A percentile compares a stretch with the other conserved stretches of the same genome.
phyloP scores from a whole-genome alignment of 2,113 vertebrate genomes.

The Mirza zaza region DNA sequence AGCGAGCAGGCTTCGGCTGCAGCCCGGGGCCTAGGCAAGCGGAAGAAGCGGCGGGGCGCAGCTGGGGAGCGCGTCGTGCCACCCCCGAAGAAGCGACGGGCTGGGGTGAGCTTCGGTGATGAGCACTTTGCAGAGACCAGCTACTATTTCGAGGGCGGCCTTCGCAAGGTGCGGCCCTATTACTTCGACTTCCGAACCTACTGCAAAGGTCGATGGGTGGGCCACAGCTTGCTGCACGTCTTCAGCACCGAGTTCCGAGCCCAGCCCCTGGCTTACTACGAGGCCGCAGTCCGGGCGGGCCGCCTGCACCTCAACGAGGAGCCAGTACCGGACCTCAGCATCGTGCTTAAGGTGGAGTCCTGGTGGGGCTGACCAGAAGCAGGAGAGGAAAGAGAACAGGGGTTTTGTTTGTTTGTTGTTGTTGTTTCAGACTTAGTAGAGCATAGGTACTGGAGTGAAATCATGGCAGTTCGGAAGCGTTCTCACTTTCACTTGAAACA shows the following conservation, averaged over 20 bases:
- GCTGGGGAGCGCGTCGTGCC: slow-evolving; percentile 90
- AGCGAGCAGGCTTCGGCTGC: neutral
- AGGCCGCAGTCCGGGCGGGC: slow-evolving; percentile 87
- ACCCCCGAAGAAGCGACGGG: slow-evolving; percentile 91
- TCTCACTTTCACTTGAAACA: neutral
- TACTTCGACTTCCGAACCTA: slow-evolving; percentile 95
- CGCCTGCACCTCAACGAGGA: slow-evolving; percentile 93
- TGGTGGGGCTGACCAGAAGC: neutral
- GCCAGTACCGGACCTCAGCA: slow-evolving; percentile 88
- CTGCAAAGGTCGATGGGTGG: slow-evolving; percentile 98
- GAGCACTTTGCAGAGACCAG: slow-evolving; percentile 93
- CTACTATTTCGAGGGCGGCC: slow-evolving; percentile 94
- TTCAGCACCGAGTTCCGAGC: slow-evolving; percentile 93
- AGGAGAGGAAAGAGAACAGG: neutral
- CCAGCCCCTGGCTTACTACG: slow-evolving; percentile 91
- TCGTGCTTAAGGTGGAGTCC: slow-evolving; percentile 91
- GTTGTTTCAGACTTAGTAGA: neutral
- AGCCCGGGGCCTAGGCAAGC: slow-evolving; percentile 62
- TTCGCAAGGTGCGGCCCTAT: slow-evolving; percentile 95
- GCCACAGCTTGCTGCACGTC: slow-evolving; percentile 91
- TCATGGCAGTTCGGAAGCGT: neutral
- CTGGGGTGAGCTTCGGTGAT: slow-evolving; percentile 91
- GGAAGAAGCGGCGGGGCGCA: slow-evolving; percentile 77
- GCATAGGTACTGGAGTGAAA: neutral
- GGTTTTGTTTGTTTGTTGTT: neutral